phyloP scores from a whole-genome alignment of 2,797 vertebrate species.

The Neosilurus mollespiculum region DNA sequence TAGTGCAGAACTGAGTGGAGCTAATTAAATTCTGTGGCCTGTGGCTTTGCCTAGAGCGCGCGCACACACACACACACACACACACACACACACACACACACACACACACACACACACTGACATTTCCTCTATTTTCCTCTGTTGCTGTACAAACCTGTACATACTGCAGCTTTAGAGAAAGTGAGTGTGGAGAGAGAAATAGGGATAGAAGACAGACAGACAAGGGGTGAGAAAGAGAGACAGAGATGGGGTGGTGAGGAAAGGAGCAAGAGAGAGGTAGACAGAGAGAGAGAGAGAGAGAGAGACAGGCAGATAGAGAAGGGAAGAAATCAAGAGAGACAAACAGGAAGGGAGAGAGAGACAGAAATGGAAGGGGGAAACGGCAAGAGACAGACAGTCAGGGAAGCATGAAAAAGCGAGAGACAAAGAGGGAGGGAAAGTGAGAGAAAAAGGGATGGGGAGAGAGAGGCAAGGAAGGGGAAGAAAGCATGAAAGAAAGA shows the following conservation, averaged over 20 bases:
- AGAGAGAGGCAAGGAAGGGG: too few relatives aligned
- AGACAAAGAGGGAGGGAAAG: too few relatives aligned
- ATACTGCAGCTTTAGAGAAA: neutral
- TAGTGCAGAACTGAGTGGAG: constrained; percentile 52
- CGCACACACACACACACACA: neutral
- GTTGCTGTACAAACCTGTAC: constrained; percentile 16
- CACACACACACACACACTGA: constrained; percentile 46
- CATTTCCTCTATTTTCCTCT: constrained; percentile 57
- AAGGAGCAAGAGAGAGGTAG: constrained; percentile 29
- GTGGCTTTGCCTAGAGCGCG: constrained; percentile 56
- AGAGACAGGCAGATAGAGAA: constrained; percentile 13
- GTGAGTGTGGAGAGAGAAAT: neutral
- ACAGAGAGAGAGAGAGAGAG: constrained; percentile 35
- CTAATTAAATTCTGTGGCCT: constrained; percentile 79
- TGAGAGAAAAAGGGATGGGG: too few relatives aligned
- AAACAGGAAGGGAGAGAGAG: too few relatives aligned
- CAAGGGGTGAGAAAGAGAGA: constrained; percentile 27
- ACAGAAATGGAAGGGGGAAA: too few relatives aligned
- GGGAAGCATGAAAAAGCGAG: too few relatives aligned
- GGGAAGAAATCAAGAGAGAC: too few relatives aligned
- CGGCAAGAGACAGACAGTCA: too few relatives aligned
- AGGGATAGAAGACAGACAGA: constrained; percentile 17
- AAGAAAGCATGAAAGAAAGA: too few relatives aligned
- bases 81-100: constrained; percentile 29
- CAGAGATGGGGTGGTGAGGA: constrained; percentile 31